Evolutionary conservation across 2,888 invertebrate species (phyloP).

Genomic region (Luperina nickerlii): DNA sequence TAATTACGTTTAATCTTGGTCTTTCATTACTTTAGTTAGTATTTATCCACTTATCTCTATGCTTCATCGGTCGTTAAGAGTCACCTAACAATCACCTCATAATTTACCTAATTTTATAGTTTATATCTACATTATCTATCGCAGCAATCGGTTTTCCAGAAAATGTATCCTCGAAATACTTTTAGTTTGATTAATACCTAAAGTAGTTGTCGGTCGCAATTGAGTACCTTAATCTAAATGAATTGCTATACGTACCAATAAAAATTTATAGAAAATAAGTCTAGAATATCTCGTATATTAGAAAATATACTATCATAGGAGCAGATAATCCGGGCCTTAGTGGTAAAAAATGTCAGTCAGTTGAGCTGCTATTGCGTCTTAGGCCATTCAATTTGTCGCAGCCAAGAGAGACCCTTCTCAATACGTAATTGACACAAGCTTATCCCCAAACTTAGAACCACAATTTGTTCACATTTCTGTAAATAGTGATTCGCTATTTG

Average conservation of each 20-base stretch:
- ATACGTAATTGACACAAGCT: conserved; percentile 88
- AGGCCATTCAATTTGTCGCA: conserved; percentile 87
- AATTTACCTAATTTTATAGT: conserved; percentile 30
- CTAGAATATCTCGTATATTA: conserved; percentile 57
- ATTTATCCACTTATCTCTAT: conserved; percentile 34
- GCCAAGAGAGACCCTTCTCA: conserved; percentile 85
- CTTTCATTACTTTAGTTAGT: conserved; percentile 40
- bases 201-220: background rate
- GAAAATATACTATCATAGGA: conserved; percentile 76
- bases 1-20: conserved; percentile 38
- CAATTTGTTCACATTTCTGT: conserved; percentile 85
- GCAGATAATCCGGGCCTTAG: conserved; percentile 79
- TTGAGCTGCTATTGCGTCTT: conserved; percentile 75
- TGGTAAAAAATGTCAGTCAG: conserved; percentile 86
- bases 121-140: conserved; percentile 24
- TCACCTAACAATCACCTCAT: conserved; percentile 39
- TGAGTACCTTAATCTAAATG: conserved; percentile 28
- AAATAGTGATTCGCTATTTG: conserved; percentile 79
- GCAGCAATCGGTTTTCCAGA: conserved; percentile 24
- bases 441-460: conserved; percentile 85
- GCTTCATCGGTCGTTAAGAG: conserved; percentile 48
- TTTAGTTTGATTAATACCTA: conserved; percentile 35
- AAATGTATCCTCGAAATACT: conserved; percentile 41
- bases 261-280: conserved; percentile 50
- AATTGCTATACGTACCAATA: conserved; percentile 49